Evolutionary conservation across 2,113 vertebrate genomes (phyloP), one percentile per base, ranked within the genome.

Genomic region (Zingel zingel): DNA sequence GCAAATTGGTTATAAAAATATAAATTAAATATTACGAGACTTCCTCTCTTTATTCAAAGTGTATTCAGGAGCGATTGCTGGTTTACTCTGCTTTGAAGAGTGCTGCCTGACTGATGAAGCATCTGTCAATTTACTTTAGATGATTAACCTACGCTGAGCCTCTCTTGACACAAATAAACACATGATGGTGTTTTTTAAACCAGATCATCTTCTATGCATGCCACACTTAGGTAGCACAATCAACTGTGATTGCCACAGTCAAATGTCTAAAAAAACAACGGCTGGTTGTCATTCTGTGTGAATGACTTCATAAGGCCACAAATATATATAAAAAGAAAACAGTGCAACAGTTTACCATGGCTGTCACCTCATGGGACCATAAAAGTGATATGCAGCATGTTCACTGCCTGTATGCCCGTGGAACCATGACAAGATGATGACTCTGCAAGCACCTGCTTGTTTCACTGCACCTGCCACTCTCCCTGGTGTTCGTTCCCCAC

Each of bases 101-200:
- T 48, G n/a, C 25, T 71, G 77, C 78, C 81, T 59, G 70, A 14
- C 67, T 88, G 69, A 75, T 88, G 80, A 77, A 87, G 86, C 81
- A 71, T 73, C 78, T 81, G 69, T 86, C 79, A 86, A 73, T 81
- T 86, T 81, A 19, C 63, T 72, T 57, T 80, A 82, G 72, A 78
- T 90, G 79, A 92, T 89, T 87, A 81, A 76, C 79, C 67, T 61
- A 51, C 48, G 39, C 59, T 19, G 14, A 59, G 77, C 50, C 69
- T 83, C 69, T 59, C 72, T 84, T 79, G 77, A 70, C 65, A 85
- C 67, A 83, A 69, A 91, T 81, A 87, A 86, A 85, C 81, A 82
- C 76, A 81, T 8, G 39, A 59, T n/a, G 33, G 30, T 54, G 48
- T 76, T 87, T 84, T 43, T 77, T 50, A 87, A 82, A 90, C 83